Evolutionary conservation across 2,113 vertebrate genomes (phyloP), one percentile per base, ranked within the genome.

Genomic region (Mola mola): DNA sequence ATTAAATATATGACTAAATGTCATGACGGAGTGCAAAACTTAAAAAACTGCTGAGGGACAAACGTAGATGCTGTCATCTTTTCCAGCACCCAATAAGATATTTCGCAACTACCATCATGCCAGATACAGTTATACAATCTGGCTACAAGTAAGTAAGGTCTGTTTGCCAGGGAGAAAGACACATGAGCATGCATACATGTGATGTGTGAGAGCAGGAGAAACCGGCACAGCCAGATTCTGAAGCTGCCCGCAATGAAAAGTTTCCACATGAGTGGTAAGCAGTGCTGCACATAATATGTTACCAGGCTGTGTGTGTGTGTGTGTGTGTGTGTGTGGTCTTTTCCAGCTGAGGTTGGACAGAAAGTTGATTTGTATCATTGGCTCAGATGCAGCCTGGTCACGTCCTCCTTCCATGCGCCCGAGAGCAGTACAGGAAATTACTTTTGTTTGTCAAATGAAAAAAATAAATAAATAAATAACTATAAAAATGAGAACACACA

Each of bases 401-500:
- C 40, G 59, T 81, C 65, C 16, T 73, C 40, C 36, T 52, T 65
- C 60, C 24, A 36, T 40, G 8, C 21, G n/a, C 36, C 67, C 55
- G 0, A 1, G 16, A 46, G 78, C 29, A 60, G 22, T 36, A 67
- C 67, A 69, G 68, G 63, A 83, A 83, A 87, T 86, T 1, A 75
- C n/a, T 57, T 74, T 55, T 69, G 56, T 79, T 79, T 67, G 59
- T 49, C 60, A 25, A 61, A 75, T 66, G 37, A 41, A 66, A 58
- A 22, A 64, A 57, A 36, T 9, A 70, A 79, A 68, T 74, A n/a
- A 9, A n/a, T 8, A 40, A 40, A 40, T 9, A 16, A 40, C 16
- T n/a, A 79, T 58, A 48, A 72, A 72, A 79, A 78, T 50, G 24
- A 62, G 57, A 33, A 51, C 25, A 52, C 43, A 42, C 29, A 40